Evolutionary conservation across 2,888 invertebrate species (phyloP), one percentile per base, ranked within the genome.

Genomic region (Tribolium freemani): DNA sequence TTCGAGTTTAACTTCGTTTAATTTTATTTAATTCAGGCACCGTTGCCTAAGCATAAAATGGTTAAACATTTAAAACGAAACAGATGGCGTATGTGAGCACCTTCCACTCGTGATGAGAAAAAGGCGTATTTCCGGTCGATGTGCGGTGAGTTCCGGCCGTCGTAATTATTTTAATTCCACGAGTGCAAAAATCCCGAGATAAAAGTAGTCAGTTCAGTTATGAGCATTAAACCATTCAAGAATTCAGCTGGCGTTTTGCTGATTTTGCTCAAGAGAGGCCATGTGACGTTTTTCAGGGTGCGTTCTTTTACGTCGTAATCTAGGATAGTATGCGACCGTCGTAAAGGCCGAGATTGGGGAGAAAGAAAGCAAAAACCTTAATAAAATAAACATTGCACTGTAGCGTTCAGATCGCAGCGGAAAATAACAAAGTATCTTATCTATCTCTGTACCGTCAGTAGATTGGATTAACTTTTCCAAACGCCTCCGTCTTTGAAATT

Each of bases 281-380:
- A 67, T 71, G 66, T 69, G 74, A 74, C 69, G 68, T 72, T 54
- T 69, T 53, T 58, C 60, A 26, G 53, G 44, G 51, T 71, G 69
- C 72, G 69, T 74, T 71, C 73, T 71, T 74, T 74, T 74, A 74
- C 74, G 74, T 74, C 67, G 64, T 72, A 74, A 74, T 74, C 72
- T 72, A 69, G 61, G 66, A 71, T 64, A 54, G 69, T 74, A 71
- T 74, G 73, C 71, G 72, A 74, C 72, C 74, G 72, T 72, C 69
- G 61, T 74, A 72, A 74, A 74, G 72, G 63, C 72, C 69, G 74
- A 72, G 74, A 74, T 74, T 74, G 69, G 54, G 69, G 54, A 58
- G 61, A 68, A 71, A 64, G 21, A 53, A 69, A 58, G 60, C 63
- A 73, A 74, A 68, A 74, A 72, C 69, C 72, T 69, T 69, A 72